Evolutionary conservation across 2,888 invertebrate species (phyloP).

Genomic region (Nesidiocoris tenuis): DNA sequence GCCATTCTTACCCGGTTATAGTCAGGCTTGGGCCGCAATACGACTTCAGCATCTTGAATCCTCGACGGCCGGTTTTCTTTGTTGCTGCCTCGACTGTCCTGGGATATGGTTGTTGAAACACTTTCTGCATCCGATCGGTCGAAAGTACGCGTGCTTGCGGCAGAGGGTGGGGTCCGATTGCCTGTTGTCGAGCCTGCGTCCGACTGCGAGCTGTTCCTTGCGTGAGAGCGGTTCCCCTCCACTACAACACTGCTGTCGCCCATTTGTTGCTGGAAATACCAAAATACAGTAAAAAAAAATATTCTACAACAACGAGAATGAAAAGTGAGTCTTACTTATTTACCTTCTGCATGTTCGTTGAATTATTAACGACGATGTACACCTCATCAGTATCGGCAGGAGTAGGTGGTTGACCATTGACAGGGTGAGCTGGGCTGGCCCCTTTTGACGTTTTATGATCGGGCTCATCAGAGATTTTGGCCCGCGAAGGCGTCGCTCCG

Average conservation of each 20-base stretch:
- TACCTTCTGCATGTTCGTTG: constrained; percentile 49
- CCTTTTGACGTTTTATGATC: constrained; percentile 14
- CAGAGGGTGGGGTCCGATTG: constrained; percentile 52
- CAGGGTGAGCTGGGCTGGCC: constrained; percentile 15
- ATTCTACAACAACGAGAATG: not conserved
- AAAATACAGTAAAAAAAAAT: not conserved
- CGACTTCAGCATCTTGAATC: constrained; percentile 64
- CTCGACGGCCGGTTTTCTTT: constrained; percentile 56
- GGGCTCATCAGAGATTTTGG: constrained; percentile 48
- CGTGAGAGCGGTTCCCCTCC: constrained; percentile 37
- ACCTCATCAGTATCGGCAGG: constrained; percentile 55
- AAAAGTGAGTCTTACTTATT: not conserved
- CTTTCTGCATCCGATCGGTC: constrained; percentile 73
- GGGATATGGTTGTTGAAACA: constrained; percentile 74
- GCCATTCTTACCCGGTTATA: constrained; percentile 54
- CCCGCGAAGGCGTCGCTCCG: constrained; percentile 51
- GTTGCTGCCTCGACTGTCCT: constrained; percentile 68
- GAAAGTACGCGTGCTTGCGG: constrained; percentile 52
- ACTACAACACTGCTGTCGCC: constrained; percentile 43
- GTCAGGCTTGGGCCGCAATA: constrained; percentile 67
- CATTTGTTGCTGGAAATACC: constrained; percentile 10
- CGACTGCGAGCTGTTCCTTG: constrained; percentile 53
- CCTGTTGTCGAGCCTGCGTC: constrained; percentile 51
- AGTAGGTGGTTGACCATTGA: constrained; percentile 49
- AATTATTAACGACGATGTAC: constrained; percentile 53